Conservation (phyloP, 2,113 vertebrate species). For the Lathamus discolor region DNA sequence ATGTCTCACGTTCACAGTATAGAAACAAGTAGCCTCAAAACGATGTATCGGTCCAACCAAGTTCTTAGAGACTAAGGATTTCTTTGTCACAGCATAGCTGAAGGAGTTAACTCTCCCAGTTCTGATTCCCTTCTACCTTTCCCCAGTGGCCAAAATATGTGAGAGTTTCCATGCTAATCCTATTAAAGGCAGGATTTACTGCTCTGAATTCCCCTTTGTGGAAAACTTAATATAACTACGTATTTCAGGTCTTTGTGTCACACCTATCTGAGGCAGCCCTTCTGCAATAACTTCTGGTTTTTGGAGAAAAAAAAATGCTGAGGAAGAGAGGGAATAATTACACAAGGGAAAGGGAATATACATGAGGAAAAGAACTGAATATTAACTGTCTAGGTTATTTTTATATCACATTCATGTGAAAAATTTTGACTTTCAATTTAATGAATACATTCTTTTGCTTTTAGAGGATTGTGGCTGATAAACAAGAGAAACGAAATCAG, state of each 20-base stretch:
- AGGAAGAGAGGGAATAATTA: conserved; percentile 23
- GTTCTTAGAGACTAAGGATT: background rate
- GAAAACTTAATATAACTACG: background rate
- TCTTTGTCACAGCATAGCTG: background rate
- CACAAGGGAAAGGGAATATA: background rate
- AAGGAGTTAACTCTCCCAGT: background rate
- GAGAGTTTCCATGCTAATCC: too few relatives aligned
- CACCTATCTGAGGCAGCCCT: background rate
- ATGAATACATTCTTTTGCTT: conserved; percentile 21
- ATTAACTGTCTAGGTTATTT: background rate
- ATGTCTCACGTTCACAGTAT: background rate
- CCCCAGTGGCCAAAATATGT: background rate
- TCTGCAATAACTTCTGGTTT: conserved; percentile 13
- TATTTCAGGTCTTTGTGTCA: conserved; percentile 11
- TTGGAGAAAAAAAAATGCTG: background rate
- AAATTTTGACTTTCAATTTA: background rate
- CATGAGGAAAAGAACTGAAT: background rate
- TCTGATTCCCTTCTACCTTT: background rate
- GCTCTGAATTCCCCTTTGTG: background rate
- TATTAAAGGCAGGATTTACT: background rate
- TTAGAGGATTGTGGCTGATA: conserved; percentile 94
- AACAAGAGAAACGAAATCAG: conserved; percentile 90
- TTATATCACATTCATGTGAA: background rate
- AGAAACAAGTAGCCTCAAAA: conserved; percentile 6
- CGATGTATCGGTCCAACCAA: background rate